Evolutionary conservation across 2,888 invertebrate species (phyloP).

Genomic region (Cerastis rubricosa): DNA sequence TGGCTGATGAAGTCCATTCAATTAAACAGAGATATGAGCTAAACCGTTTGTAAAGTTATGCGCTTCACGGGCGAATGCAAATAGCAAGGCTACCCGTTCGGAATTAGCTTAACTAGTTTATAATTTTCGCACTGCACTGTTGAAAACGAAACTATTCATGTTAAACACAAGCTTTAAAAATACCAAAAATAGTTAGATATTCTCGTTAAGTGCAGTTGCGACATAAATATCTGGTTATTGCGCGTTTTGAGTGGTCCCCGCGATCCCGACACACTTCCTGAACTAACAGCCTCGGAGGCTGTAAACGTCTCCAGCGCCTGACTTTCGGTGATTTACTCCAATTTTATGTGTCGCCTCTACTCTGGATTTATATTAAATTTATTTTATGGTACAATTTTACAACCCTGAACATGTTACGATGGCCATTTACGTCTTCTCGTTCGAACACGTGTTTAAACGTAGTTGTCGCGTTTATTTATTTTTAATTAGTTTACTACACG

Average conservation of each 20-base stretch:
- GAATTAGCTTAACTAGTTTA: constrained; percentile 34
- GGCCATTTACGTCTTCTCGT: constrained; percentile 77
- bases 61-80: constrained; percentile 39
- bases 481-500: constrained; percentile 46
- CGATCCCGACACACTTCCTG: constrained; percentile 79
- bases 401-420: constrained; percentile 84
- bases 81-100: constrained; percentile 30
- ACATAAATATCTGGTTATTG: constrained; percentile 84
- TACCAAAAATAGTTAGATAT: constrained; percentile 55
- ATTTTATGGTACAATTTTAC: constrained; percentile 88
- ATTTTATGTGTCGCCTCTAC: constrained; percentile 89
- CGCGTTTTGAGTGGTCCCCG: constrained; percentile 80
- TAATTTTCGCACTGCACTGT: constrained; percentile 11
- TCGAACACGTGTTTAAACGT: constrained; percentile 71
- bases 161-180: neutral
- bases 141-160: constrained; percentile 23
- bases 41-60: constrained; percentile 48
- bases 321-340: constrained; percentile 89
- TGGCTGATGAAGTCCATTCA: constrained; percentile 37
- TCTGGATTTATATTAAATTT: constrained; percentile 88
- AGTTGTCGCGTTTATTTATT: constrained; percentile 63
- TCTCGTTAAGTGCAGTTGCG: constrained; percentile 71
- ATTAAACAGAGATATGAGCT: constrained; percentile 42
- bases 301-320: constrained; percentile 89
- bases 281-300: constrained; percentile 87